Conservation (phyloP, 2,113 vertebrate species). For the Athene noctua region DNA sequence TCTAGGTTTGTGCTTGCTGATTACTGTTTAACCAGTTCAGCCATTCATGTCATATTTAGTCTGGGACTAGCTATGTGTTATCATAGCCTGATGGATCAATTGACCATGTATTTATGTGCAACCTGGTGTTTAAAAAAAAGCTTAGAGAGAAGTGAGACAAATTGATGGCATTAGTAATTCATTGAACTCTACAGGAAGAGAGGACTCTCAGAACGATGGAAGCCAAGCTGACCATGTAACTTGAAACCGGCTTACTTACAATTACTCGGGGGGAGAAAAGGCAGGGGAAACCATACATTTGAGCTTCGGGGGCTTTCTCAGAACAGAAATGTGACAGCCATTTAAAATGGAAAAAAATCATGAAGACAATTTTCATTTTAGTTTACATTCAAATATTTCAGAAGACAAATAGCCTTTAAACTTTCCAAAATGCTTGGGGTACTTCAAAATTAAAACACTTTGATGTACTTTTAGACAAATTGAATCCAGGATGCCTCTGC, state of each 20-base stretch:
- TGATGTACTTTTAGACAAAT: slow-evolving; percentile 75
- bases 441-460: slow-evolving; percentile 72
- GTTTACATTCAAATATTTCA: slow-evolving; percentile 68
- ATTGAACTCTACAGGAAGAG: not conserved
- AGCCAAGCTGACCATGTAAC: not conserved
- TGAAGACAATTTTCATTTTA: slow-evolving; percentile 63
- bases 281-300: not conserved
- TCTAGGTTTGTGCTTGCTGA: not conserved
- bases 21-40: not conserved
- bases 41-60: not conserved
- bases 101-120: not conserved
- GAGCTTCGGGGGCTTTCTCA: slow-evolving; percentile 29
- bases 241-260: not conserved
- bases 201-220: not conserved
- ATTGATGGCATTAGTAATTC: not conserved
- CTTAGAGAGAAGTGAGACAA: not conserved
- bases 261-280: not conserved
- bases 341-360: slow-evolving; percentile 62
- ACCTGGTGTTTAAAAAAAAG: not conserved
- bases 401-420: slow-evolving; percentile 75
- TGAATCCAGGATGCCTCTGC: slow-evolving; percentile 71
- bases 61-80: not conserved
- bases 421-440: slow-evolving; percentile 69
- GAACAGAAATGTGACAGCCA: slow-evolving; percentile 64
- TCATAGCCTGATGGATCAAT: not conserved